Conservation (phyloP, 2,888 invertebrate genomes). For the Neoaliturus tenellus region DNA sequence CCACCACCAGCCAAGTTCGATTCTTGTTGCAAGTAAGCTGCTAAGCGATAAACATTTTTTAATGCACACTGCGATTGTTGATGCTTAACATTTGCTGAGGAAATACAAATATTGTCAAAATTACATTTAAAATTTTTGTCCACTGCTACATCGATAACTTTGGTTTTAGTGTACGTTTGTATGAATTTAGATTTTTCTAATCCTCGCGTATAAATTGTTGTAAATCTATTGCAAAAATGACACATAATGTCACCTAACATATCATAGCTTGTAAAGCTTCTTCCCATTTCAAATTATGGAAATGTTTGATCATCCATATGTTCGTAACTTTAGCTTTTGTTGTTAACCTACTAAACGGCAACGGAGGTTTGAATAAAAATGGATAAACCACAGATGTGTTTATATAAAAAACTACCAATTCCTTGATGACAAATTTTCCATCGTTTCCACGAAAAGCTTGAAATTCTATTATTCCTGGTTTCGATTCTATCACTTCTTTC, state of each 20-base stretch:
- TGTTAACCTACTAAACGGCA: background rate
- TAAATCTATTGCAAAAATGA: background rate
- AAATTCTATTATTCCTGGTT: background rate
- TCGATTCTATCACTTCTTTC: background rate
- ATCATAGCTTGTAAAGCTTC: background rate
- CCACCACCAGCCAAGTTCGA: background rate
- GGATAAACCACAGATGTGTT: background rate
- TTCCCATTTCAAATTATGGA: background rate
- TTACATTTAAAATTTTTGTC: background rate
- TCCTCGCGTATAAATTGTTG: background rate
- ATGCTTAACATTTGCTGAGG: background rate
- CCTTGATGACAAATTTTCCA: background rate
- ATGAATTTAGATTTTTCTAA: background rate
- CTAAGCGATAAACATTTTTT: background rate
- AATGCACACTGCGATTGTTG: background rate
- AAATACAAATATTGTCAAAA: background rate
- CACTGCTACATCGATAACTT: background rate
- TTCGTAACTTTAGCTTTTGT: background rate
- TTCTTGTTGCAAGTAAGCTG: background rate
- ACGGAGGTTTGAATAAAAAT: background rate
- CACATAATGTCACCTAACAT: background rate
- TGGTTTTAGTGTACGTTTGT: background rate
- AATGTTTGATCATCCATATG: background rate
- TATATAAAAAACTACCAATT: slow-evolving; percentile 6
- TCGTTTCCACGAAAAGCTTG: background rate